Evolutionary conservation across 2,888 invertebrate genomes (phyloP).

Genomic region (Meteorus colon): DNA sequence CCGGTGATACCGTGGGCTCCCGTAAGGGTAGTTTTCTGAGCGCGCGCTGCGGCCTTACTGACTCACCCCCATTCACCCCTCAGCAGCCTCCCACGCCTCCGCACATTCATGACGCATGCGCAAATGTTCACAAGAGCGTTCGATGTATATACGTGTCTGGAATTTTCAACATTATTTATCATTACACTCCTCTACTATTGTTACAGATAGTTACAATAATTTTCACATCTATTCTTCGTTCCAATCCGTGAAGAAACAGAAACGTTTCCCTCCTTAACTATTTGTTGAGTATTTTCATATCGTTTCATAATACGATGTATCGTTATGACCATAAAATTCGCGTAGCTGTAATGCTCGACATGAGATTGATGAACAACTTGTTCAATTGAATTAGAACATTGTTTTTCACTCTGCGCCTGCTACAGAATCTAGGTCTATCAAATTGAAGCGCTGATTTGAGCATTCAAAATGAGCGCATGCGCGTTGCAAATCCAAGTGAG

Average conservation of each 20-base stretch:
- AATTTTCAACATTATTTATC: conserved; percentile 24
- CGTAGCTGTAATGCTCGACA: neutral
- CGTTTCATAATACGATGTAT: too few relatives aligned
- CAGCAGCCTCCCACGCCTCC: conserved; percentile 50
- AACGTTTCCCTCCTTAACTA: too few relatives aligned
- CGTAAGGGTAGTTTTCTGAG: conserved; percentile 71
- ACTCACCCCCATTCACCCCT: conserved; percentile 69
- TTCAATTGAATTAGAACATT: neutral
- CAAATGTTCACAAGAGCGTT: conserved; percentile 25
- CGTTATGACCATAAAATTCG: too few relatives aligned
- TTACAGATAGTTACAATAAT: neutral
- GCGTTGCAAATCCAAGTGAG: conserved; percentile 37
- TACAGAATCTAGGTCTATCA: neutral
- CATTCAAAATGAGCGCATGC: conserved; percentile 55
- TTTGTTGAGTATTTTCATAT: too few relatives aligned
- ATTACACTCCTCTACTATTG: conserved; percentile 4
- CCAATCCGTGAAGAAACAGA: too few relatives aligned
- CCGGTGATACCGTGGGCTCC: conserved; percentile 54
- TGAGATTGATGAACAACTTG: neutral
- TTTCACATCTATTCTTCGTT: too few relatives aligned
- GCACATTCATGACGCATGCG: conserved; percentile 43
- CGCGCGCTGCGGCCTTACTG: conserved; percentile 74
- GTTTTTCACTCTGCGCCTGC: neutral
- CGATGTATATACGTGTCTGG: conserved; percentile 7
- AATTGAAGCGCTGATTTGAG: conserved; percentile 45